Base-by-base conservation (phyloP, 1,140 invertebrate genomes). In the Zaprionus taronus region DNA sequence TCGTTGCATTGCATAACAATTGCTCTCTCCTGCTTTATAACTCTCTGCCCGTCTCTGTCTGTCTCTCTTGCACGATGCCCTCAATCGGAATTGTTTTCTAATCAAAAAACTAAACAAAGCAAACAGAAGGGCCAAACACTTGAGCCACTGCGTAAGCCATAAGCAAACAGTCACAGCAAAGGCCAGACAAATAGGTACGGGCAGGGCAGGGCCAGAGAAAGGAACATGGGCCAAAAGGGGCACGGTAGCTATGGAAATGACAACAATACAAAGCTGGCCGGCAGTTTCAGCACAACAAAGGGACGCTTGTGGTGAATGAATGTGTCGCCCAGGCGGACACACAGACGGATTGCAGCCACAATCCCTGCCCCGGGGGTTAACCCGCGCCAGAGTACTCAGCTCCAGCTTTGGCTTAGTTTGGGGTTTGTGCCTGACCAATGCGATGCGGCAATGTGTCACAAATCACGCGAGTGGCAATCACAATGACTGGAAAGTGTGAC, bases 141-240 rank as follows among this genome's bases (percentile, higher is more conserved):
- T 89, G 80, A 89, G 73, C 73, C 80, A 83, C 83, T 80, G 84
- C 83, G 77, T 87, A 83, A 83, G 84, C 84, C 84, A 89, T 87
- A 81, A 81, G 75, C 84, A 87, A 87, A 87, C 83, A 80, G 71
- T 64, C 55, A 68, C 70, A 64, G 63, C 49, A 70, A 65, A 56
- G 57, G 51, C 41, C 57, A 79, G 69, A 63, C 44, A 66, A 80
- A 78, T 74, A 62, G 65, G 56, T 81, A 64, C 53, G 15, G 38
- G 56, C 38, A n/a, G 38, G 38, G 56, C 38, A n/a, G 38, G 5
- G 6, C 2, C 38, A 41, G 15, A 12, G 2, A 31, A 51, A 5
- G 51, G 22, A 26, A 26, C 24, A 5, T 1, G 3, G 28, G 17
- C 24, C 44, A 63, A 2, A 11, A 34, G 2, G 9, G 53, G 26